These are phyloP conservation scores for Thomomys bottae DNA, from an alignment of 2,113 vertebrate species.

Conservation along the genomic window DNA sequence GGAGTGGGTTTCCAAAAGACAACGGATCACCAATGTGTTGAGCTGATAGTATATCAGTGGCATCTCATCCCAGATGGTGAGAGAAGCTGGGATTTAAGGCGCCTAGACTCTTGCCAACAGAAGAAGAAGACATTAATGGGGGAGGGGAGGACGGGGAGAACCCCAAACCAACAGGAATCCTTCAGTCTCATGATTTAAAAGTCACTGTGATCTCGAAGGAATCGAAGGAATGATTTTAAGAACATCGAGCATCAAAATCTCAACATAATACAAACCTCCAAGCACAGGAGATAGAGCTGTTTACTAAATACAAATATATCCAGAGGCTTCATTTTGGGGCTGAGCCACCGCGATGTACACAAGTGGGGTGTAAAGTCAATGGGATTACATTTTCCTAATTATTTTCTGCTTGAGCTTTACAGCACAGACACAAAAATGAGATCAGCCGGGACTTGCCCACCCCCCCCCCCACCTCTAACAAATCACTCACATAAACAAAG, in stretches of 20 bases:
- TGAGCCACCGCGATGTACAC: conserved; percentile 79
- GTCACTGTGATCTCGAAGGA: not conserved
- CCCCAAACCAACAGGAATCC: not conserved
- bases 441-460: conserved; percentile 86
- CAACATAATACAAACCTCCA: not conserved
- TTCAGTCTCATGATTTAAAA: conserved; percentile 31
- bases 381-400: conserved; percentile 90
- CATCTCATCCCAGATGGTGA: conserved; percentile 52
- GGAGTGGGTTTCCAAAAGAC: not conserved
- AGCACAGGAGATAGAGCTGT: conserved; percentile 47
- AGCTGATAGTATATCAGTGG: not conserved
- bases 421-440: conserved; percentile 86
- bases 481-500: conserved; percentile 90
- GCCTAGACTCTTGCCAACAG: conserved; percentile 35
- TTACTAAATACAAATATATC: conserved; percentile 43
- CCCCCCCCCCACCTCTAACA: conserved; percentile 82
- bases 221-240: not conserved
- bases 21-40: not conserved
- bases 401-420: conserved; percentile 89
- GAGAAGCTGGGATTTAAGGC: conserved; percentile 30
- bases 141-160: accelerated
- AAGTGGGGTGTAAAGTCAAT: conserved; percentile 88
- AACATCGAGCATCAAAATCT: not conserved
- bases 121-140: not conserved
- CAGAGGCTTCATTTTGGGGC: conserved; percentile 68